Percentiles rank a stretch among this genome's conserved stretches.
phyloP scores from a whole-genome alignment of 2,888 invertebrate genomes.

The Zhuqinia jingwanae region DNA sequence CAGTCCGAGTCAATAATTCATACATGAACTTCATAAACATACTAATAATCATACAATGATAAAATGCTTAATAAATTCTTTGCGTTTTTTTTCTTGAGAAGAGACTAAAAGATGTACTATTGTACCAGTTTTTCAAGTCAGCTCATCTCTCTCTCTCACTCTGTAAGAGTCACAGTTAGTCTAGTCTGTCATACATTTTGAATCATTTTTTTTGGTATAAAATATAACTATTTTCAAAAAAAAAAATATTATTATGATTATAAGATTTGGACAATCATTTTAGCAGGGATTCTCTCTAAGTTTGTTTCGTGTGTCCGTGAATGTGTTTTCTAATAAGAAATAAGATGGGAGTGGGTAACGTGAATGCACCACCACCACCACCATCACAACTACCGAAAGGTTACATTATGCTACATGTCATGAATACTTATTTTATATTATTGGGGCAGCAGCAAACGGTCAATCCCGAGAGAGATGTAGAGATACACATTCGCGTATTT shows the following conservation, averaged over 20 bases:
- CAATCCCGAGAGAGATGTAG: background rate
- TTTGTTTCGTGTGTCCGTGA: constrained; percentile 54
- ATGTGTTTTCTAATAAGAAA: constrained; percentile 54
- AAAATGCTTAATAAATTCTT: constrained; percentile 32
- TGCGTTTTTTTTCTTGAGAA: constrained; percentile 33
- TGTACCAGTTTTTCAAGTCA: constrained; percentile 47
- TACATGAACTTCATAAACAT: constrained; percentile 55
- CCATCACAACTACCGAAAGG: too few species aligned
- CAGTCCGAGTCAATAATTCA: constrained; percentile 51
- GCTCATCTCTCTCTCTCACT: background rate
- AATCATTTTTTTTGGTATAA: background rate
- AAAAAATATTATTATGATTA: too few species aligned
- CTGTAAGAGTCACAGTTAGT: background rate
- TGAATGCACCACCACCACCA: constrained; percentile 46
- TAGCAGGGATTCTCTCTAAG: background rate
- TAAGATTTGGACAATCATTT: background rate
- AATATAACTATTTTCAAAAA: background rate
- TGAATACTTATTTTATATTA: background rate
- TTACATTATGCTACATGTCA: constrained; percentile 20
- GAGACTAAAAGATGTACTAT: background rate
- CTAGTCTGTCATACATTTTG: background rate
- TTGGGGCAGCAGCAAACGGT: background rate
- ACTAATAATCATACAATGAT: constrained; percentile 21
- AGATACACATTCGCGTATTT: background rate
- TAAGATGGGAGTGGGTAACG: constrained; percentile 60